A percentile compares a stretch with the other conserved stretches of the same genome.
Conservation (phyloP, 2,113 vertebrate genomes). For the Clarias macrocephalus region DNA sequence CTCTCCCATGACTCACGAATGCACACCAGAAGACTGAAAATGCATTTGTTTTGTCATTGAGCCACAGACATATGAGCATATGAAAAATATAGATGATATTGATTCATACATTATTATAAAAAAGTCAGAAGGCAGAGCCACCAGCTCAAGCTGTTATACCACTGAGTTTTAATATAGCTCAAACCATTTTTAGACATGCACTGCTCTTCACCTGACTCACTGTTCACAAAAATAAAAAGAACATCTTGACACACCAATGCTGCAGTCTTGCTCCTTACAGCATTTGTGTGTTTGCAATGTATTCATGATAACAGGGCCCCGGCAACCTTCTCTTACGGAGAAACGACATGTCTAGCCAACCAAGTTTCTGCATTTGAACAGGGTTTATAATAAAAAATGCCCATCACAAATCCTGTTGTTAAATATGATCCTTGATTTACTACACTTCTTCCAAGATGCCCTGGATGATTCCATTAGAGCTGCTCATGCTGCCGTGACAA, state of each 20-base stretch:
- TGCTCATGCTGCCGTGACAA: slow-evolving; percentile 10
- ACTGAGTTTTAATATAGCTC: slow-evolving; percentile 14
- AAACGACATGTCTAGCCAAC: not conserved
- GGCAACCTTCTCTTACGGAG: not conserved
- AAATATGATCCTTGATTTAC: not conserved
- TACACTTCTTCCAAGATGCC: not conserved
- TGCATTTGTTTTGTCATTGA: not conserved
- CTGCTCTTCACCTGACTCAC: not conserved
- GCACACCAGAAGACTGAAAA: not conserved
- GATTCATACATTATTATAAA: slow-evolving; percentile 15
- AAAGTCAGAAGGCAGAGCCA: slow-evolving; percentile 11
- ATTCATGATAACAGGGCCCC: not conserved
- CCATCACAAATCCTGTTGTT: not conserved
- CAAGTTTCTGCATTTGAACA: not conserved
- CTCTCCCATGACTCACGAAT: not conserved
- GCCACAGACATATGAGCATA: not conserved
- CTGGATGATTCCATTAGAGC: slow-evolving; percentile 33
- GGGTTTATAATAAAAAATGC: not conserved
- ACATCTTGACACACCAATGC: not conserved
- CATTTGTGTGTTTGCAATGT: not conserved
- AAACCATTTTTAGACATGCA: not conserved
- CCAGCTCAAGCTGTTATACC: not conserved
- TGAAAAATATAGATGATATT: not conserved
- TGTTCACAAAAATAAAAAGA: not conserved
- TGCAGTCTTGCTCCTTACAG: not conserved